These are phyloP conservation scores for Trachops cirrhosus DNA, from an alignment of 2,797 vertebrate genomes.

Conservation along the genomic window DNA sequence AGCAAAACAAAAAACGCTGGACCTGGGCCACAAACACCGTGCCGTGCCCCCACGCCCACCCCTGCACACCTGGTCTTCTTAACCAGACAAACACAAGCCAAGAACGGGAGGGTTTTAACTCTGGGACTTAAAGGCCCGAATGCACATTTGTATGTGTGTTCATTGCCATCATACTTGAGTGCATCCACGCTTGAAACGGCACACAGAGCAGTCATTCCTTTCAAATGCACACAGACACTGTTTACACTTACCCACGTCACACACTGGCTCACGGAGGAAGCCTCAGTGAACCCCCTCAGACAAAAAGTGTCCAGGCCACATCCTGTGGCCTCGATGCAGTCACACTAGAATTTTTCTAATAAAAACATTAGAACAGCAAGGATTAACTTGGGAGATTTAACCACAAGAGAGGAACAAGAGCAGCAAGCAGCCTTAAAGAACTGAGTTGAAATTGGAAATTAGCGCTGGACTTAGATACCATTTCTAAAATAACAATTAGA, in stretches of 20 bases:
- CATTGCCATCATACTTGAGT: background rate
- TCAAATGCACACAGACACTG: background rate
- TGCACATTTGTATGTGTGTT: background rate
- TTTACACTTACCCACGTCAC: background rate
- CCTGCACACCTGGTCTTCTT: background rate
- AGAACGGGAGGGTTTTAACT: background rate
- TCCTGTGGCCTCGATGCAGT: background rate
- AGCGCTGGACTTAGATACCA: background rate
- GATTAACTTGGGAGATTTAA: background rate
- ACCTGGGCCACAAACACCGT: background rate
- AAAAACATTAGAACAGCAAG: background rate
- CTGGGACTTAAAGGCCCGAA: background rate
- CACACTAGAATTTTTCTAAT: slow-evolving; percentile 44
- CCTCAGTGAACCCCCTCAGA: background rate
- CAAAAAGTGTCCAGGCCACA: slow-evolving; percentile 2
- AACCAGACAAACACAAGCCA: background rate
- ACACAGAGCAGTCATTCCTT: background rate
- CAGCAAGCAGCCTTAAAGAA: background rate
- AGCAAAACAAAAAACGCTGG: background rate
- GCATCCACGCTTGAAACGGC: background rate
- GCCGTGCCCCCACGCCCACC: background rate
- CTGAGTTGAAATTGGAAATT: background rate
- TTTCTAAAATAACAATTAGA: background rate
- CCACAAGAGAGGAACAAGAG: background rate
- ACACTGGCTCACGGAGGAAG: background rate